These are phyloP conservation scores for Marcusenius ussheri DNA, from an alignment of 2,113 vertebrate genomes.

Conservation along the genomic window DNA sequence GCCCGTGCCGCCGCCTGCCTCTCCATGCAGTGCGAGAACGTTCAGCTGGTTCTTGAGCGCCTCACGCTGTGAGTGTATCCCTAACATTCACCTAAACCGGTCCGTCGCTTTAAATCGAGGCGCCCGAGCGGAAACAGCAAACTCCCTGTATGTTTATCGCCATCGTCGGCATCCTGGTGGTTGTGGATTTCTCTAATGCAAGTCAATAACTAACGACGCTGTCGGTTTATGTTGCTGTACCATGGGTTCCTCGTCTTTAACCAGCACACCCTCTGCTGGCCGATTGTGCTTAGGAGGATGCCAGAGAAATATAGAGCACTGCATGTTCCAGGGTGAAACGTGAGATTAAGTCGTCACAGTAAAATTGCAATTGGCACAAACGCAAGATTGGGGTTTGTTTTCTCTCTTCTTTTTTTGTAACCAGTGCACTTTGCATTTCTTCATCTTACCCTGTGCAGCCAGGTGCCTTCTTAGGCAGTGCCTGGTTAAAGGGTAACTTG, in stretches of 20 bases:
- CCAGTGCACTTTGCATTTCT: neutral
- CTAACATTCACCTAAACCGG: neutral
- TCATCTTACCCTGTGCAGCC: neutral
- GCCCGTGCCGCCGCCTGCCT: conserved; percentile 76
- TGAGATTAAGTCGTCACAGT: neutral
- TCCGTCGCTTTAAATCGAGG: neutral
- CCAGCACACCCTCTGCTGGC: neutral
- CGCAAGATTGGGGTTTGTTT: neutral
- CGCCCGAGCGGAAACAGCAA: neutral
- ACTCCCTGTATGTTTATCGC: neutral
- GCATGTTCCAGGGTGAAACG: neutral
- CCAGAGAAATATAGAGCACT: neutral
- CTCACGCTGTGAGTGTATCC: conserved; percentile 80
- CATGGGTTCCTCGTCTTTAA: neutral
- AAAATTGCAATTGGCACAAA: neutral
- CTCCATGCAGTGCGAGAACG: conserved; percentile 81
- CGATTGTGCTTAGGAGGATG: neutral
- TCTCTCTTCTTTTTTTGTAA: neutral
- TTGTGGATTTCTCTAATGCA: neutral
- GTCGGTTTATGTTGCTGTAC: neutral
- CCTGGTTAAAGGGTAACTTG: neutral
- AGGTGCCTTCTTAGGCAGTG: neutral
- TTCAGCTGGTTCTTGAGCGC: conserved; percentile 81
- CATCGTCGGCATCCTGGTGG: neutral
- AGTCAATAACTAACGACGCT: neutral